Percentiles rank a stretch among this genome's conserved stretches.
These are phyloP conservation scores for Apantesis nais DNA, from an alignment of 2,888 invertebrate species.

Conservation along the genomic window DNA sequence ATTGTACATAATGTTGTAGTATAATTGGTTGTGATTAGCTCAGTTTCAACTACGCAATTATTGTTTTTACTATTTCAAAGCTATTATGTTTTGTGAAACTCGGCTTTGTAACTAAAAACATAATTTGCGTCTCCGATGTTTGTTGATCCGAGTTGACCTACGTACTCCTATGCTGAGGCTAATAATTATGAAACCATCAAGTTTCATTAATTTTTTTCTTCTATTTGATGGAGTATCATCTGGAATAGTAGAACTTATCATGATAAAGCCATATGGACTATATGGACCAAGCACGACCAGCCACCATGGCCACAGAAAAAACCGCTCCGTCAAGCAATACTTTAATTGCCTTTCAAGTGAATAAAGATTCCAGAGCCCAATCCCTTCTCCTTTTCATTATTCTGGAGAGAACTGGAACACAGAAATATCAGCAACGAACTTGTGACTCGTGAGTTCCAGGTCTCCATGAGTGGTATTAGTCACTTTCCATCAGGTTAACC, in stretches of 20 bases:
- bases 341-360: too few relatives aligned
- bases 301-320: too few relatives aligned
- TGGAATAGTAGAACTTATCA: background rate
- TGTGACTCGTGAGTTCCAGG: too few relatives aligned
- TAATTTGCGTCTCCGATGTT: constrained; percentile 9
- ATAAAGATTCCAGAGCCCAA: too few relatives aligned
- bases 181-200: background rate
- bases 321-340: too few relatives aligned
- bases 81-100: constrained; percentile 37
- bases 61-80: constrained; percentile 43
- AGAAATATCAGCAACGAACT: too few relatives aligned
- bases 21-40: constrained; percentile 62
- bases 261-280: too few relatives aligned
- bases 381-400: too few relatives aligned
- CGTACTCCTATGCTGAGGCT: background rate
- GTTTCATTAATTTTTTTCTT: background rate
- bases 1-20: constrained; percentile 52
- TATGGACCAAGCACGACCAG: too few relatives aligned
- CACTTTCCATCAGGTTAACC: too few relatives aligned
- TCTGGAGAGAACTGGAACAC: too few relatives aligned
- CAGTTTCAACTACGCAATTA: constrained; percentile 55
- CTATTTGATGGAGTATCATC: background rate
- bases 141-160: constrained; percentile 1
- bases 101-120: constrained; percentile 17
- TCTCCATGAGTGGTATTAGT: too few relatives aligned